Percentiles rank a stretch among this genome's conserved stretches.
Evolutionary conservation across 2,113 vertebrate genomes (phyloP).

Genomic region (Emydocephalus ijimae): DNA sequence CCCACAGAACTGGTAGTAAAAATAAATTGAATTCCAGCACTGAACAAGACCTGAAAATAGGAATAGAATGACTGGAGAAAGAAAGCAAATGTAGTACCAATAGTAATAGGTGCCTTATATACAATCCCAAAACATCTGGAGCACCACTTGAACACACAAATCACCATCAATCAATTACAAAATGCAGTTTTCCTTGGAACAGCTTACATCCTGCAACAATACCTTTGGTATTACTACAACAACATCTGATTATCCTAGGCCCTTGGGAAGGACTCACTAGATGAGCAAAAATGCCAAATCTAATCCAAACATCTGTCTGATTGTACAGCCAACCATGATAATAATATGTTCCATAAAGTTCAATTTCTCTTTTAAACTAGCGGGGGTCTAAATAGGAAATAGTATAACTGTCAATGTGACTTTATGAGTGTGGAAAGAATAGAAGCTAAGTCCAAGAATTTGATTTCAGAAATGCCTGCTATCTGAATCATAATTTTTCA

Average conservation of each 20-base stretch:
- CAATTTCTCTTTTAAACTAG: neutral
- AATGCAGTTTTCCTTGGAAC: neutral
- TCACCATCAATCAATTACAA: neutral
- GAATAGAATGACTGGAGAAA: neutral
- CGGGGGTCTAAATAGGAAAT: neutral
- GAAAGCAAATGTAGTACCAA: neutral
- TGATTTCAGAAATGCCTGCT: neutral
- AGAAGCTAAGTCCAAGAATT: neutral
- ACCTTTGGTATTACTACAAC: neutral
- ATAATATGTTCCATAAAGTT: neutral
- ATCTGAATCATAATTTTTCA: neutral
- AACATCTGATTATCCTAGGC: neutral
- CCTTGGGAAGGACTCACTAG: neutral
- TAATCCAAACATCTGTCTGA: neutral
- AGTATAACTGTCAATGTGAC: neutral
- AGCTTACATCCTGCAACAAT: neutral
- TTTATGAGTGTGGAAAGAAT: neutral
- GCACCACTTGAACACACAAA: neutral
- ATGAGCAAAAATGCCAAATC: neutral
- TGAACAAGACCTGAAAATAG: neutral
- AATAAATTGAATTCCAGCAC: no score
- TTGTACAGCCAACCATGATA: neutral
- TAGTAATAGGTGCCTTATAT: neutral
- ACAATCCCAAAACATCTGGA: neutral
- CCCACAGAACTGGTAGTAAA: no score